Base-by-base conservation (phyloP, 2,888 invertebrate genomes). In the Leptopilina drosophilae region DNA sequence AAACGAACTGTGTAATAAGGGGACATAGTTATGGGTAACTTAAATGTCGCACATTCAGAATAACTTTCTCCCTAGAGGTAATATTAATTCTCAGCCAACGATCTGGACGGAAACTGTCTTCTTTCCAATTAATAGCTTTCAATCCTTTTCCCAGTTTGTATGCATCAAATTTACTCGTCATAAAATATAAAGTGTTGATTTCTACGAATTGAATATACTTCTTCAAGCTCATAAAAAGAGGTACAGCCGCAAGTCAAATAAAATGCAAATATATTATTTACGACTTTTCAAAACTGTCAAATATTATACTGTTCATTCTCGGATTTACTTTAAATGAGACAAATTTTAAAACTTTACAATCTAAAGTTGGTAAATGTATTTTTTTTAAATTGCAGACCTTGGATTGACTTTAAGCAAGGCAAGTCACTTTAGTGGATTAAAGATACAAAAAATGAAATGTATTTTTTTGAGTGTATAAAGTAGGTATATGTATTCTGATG, bases 81-180 rank as follows among this genome's bases (percentile, higher is more conserved):
- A 73, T 59, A 73, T 73, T 73, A 56, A 73, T 73, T 73, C 33
- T 26, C n/a, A 56, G 56, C 26, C 40, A 73, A 40, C 33, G 56
- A 73, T 73, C 40, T 73, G 56, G 33, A 56, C 15, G 40, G 73
- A 56, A 73, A 73, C n/a, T n/a, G n/a, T 73, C n/a, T 73, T 73
- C n/a, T 33, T 26, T 59, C n/a, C 5, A 40, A 33, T 53, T 56
- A 26, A 73, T 14, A 73, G 73, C 53, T 73, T 73, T 5, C 14
- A 7, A 14, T 73, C 5, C 14, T 9, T 33, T 46, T 26, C 26
- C 26, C 26, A 46, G 46, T 56, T 33, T 56, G 56, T 26, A 3
- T 73, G 73, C 67, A 73, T 73, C 53, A 73, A 56, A 73, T 56
- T 73, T 56, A 53, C 73, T 56, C 73, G n/a, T 73, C 73, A 53